Conservation (phyloP, 2,888 invertebrate species). For the Tineola bisselliella region DNA sequence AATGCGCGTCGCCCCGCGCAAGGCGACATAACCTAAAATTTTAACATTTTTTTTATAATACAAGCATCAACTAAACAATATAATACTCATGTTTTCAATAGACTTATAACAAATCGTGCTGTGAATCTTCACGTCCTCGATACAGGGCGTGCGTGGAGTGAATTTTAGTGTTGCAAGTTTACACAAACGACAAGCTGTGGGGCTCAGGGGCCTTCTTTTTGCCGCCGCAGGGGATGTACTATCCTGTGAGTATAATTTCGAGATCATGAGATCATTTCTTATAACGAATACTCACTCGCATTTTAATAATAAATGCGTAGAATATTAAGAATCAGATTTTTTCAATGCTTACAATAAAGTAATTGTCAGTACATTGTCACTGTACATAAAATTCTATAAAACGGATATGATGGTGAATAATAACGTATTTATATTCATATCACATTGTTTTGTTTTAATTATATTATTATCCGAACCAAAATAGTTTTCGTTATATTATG, state of each 20-base stretch:
- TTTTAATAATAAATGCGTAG: no score
- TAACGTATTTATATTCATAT: background rate
- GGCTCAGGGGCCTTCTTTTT: slow-evolving; percentile 95
- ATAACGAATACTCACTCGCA: background rate
- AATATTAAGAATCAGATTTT: no score
- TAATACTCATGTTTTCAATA: slow-evolving; percentile 61
- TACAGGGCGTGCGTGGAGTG: slow-evolving; percentile 59
- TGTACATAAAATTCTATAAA: background rate
- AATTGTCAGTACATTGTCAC: no score
- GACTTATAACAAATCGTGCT: slow-evolving; percentile 57
- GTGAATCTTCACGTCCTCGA: slow-evolving; percentile 51
- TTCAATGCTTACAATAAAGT: no score
- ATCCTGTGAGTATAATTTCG: slow-evolving; percentile 81
- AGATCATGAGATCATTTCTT: background rate
- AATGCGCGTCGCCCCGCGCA: slow-evolving; percentile 60
- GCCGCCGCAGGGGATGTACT: slow-evolving; percentile 97
- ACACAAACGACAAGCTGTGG: slow-evolving; percentile 94
- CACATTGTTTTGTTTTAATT: slow-evolving; percentile 1
- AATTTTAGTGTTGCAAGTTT: slow-evolving; percentile 68
- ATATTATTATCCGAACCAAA: background rate
- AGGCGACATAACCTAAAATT: slow-evolving; percentile 61
- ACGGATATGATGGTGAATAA: background rate
- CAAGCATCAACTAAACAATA: slow-evolving; percentile 31
- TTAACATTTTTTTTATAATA: slow-evolving; percentile 30
- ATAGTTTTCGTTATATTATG: background rate